These are phyloP conservation scores for Apodemus speciosus DNA, from an alignment of 2,113 vertebrate genomes.

Conservation along the genomic window DNA sequence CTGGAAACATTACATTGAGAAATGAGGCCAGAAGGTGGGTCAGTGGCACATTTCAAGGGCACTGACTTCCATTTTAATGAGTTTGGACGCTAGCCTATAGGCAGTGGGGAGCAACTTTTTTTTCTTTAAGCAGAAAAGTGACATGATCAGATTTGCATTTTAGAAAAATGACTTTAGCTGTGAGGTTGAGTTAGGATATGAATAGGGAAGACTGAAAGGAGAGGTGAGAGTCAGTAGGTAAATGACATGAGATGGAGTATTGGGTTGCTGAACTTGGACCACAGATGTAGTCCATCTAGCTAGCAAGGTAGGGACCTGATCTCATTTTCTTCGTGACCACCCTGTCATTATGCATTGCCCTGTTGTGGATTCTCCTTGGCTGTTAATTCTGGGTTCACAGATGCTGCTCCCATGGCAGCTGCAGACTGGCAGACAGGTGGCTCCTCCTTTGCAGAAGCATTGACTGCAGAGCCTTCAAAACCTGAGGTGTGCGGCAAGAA, in stretches of 20 bases:
- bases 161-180: constrained; percentile 69
- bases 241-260: background rate
- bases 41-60: constrained; percentile 75
- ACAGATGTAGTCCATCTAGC: background rate
- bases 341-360: background rate
- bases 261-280: background rate
- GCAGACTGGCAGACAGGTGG: background rate
- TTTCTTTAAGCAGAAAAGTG: constrained; percentile 67
- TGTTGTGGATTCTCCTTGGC: background rate
- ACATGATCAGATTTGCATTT: constrained; percentile 78
- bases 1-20: constrained; percentile 69
- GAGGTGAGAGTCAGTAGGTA: constrained; percentile 9
- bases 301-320: background rate
- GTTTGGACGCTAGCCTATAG: constrained; percentile 77
- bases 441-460: background rate
- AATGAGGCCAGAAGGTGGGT: constrained; percentile 72
- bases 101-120: constrained; percentile 72
- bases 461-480: constrained; percentile 48
- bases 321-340: constrained; percentile 21
- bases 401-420: background rate
- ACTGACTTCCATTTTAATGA: constrained; percentile 78
- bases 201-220: constrained; percentile 38
- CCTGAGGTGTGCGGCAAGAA: background rate
- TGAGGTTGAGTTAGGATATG: constrained; percentile 56
- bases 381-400: constrained; percentile 40